Conservation (phyloP, 2,797 vertebrate species). For the Clarias pachynema region DNA sequence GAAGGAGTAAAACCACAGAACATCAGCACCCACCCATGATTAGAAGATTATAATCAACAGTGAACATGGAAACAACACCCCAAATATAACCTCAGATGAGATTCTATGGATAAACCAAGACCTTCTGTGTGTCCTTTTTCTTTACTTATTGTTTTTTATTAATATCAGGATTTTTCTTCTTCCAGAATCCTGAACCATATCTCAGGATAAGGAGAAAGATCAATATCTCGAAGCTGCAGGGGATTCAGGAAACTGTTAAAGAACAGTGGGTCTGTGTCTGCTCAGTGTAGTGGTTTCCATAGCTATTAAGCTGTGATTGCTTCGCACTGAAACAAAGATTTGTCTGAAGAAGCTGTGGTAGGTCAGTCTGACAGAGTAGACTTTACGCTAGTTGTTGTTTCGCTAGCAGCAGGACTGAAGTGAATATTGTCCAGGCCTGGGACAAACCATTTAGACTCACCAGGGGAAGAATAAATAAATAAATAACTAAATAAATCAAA, state of each 20-base stretch:
- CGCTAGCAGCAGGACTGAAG: slow-evolving; percentile 12
- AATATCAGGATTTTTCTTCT: neutral
- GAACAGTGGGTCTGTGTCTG: slow-evolving; percentile 32
- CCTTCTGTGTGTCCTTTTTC: neutral
- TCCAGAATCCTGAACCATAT: slow-evolving; percentile 2
- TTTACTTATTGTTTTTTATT: neutral
- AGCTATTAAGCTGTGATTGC: slow-evolving; percentile 26
- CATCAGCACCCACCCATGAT: slow-evolving; percentile 12
- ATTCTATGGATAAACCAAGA: neutral
- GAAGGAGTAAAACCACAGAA: slow-evolving; percentile 52
- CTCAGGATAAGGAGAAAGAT: slow-evolving; percentile 11
- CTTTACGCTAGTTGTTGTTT: slow-evolving; percentile 30
- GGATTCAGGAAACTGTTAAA: slow-evolving; percentile 6
- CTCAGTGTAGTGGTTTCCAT: slow-evolving; percentile 23
- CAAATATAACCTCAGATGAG: neutral
- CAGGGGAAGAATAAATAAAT: too few species aligned
- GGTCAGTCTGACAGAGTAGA: slow-evolving; percentile 8
- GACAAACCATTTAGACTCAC: neutral
- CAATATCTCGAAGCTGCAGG: slow-evolving; percentile 25
- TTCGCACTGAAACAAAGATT: slow-evolving; percentile 28
- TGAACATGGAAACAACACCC: slow-evolving; percentile 27
- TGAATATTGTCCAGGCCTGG: neutral
- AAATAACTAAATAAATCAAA: too few species aligned
- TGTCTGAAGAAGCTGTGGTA: slow-evolving; percentile 17
- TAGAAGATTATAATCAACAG: slow-evolving; percentile 18